Conservation (phyloP, 2,113 vertebrate species). For the Leptodactylus fuscus region DNA sequence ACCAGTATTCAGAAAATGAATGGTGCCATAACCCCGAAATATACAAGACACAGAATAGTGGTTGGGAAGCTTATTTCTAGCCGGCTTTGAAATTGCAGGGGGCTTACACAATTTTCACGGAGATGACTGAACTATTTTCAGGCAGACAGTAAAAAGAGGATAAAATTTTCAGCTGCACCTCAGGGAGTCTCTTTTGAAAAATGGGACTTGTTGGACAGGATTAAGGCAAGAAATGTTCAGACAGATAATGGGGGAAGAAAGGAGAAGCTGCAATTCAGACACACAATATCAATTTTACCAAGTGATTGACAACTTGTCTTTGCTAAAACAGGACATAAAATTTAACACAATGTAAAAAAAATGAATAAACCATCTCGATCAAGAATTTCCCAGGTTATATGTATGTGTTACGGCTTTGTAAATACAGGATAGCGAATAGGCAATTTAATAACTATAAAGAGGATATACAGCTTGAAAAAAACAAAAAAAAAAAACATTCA, state of each 20-base stretch:
- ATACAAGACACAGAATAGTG: neutral
- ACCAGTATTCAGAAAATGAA: neutral
- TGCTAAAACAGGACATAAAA: neutral
- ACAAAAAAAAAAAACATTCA: too few relatives aligned
- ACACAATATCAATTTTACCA: neutral
- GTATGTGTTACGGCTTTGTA: too few relatives aligned
- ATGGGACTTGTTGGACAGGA: constrained; percentile 21
- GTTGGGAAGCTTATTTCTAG: neutral
- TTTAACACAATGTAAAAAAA: too few relatives aligned
- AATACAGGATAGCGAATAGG: too few relatives aligned
- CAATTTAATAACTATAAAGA: too few relatives aligned
- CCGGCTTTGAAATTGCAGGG: neutral
- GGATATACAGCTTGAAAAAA: too few relatives aligned
- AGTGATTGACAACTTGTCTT: neutral
- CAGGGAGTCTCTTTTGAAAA: constrained; percentile 15
- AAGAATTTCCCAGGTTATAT: too few relatives aligned
- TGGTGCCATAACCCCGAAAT: neutral
- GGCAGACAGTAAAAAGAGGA: neutral
- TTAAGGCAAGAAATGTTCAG: constrained; percentile 7
- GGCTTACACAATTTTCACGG: neutral
- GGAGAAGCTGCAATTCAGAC: neutral
- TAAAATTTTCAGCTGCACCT: constrained; percentile 9
- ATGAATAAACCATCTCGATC: too few relatives aligned
- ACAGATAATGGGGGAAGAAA: neutral
- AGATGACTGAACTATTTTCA: constrained; percentile 27